Conservation (phyloP, 2,113 vertebrate species). For the Salminus brasiliensis region DNA sequence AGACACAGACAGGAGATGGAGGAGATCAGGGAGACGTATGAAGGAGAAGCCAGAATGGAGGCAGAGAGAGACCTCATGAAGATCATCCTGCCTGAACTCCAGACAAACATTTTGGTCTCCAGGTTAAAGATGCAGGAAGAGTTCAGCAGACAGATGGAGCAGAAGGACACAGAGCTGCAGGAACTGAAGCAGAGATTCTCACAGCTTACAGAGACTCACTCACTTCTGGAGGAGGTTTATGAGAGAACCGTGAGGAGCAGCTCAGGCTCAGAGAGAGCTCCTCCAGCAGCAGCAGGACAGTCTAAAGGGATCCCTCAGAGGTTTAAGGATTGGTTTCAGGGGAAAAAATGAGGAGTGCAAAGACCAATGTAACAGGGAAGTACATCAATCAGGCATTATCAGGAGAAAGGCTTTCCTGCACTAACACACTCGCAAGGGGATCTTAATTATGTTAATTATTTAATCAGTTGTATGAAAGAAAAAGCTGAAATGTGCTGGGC, state of each 20-base stretch:
- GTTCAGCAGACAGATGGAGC: not conserved
- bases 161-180: not conserved
- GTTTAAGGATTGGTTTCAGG: not conserved
- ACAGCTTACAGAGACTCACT: not conserved
- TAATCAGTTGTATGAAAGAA: too few relatives aligned
- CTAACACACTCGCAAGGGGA: too few relatives aligned
- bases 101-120: not conserved
- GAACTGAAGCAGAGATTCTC: not conserved
- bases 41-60: not conserved
- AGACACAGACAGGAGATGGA: not conserved
- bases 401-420: too few relatives aligned
- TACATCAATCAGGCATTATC: not conserved
- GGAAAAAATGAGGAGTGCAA: not conserved
- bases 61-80: not conserved
- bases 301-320: not conserved
- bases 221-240: constrained; percentile 17
- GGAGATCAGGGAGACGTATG: not conserved
- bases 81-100: not conserved
- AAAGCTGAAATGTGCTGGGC: too few relatives aligned
- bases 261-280: not conserved
- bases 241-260: not conserved
- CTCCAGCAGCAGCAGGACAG: not conserved
- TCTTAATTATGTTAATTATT: too few relatives aligned
- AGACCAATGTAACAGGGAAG: not conserved
- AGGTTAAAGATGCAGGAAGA: not conserved